Evolutionary conservation across 2,797 vertebrate genomes (phyloP).

Genomic region (Rachycentron canadum): DNA sequence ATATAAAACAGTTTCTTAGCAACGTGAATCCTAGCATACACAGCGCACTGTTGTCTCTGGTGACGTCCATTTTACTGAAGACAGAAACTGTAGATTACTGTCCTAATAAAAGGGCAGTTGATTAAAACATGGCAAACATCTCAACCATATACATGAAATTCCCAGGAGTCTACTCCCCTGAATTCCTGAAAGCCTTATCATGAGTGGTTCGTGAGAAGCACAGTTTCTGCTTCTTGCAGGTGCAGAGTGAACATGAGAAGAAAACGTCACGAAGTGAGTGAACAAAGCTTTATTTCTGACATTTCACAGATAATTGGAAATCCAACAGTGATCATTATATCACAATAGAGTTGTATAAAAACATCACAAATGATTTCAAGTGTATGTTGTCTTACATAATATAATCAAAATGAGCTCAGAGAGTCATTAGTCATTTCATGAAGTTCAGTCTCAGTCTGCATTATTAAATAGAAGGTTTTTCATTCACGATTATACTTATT

Average conservation of each 20-base stretch:
- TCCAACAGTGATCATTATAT: not conserved
- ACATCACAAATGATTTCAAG: not conserved
- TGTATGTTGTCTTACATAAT: not conserved
- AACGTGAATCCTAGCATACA: slow-evolving; percentile 65
- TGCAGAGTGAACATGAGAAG: slow-evolving; percentile 6
- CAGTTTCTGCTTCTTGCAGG: slow-evolving; percentile 23
- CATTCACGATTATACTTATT: not conserved
- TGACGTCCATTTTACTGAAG: slow-evolving; percentile 53
- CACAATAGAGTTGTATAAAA: not conserved
- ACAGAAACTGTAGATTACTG: slow-evolving; percentile 69
- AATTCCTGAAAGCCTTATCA: slow-evolving; percentile 53
- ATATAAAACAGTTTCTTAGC: slow-evolving; percentile 61
- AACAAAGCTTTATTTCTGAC: slow-evolving; percentile 49
- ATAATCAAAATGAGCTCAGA: not conserved
- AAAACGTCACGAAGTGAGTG: not conserved
- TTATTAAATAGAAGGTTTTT: not conserved
- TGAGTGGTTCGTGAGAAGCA: not conserved
- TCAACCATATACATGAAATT: slow-evolving; percentile 51
- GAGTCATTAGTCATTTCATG: too few relatives aligned
- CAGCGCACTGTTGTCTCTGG: slow-evolving; percentile 49
- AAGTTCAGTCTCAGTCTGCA: too few relatives aligned
- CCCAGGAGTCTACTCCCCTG: slow-evolving; percentile 36
- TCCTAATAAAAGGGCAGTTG: slow-evolving; percentile 19
- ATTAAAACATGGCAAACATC: slow-evolving; percentile 52
- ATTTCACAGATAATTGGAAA: slow-evolving; percentile 4